Evolutionary conservation across 53 echinoderm and acorn worm genomes (phyloP), one percentile per base, ranked within the genome.

Genomic region (Antedon mediterranea): DNA sequence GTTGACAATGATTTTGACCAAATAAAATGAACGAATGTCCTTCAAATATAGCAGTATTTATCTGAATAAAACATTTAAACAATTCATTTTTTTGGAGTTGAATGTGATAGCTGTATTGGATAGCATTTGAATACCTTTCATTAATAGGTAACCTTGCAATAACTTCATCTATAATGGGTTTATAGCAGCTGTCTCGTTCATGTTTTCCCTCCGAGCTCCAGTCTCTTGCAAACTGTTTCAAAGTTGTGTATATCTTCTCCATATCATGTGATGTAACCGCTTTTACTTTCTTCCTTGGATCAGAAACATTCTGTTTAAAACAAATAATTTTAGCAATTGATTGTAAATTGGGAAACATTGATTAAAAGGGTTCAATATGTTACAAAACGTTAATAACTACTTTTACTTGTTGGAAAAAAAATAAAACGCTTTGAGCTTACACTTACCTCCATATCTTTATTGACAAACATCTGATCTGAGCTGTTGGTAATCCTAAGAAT

Each of bases 171-270:
- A 95, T 82, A 81, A 95, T 95, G n/a, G 91, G 95, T 43, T 77
- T 78, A 72, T 92, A 95, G 30, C 95, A 91, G 30, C 74, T 78
- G 41, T 91, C 87, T 74, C 95, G 74, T 43, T 95, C 95, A 0
- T 75, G 77, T 30, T 82, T 37, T 3, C 95, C 95, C 28, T 89
- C 92, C 29, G 27, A 28, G 33, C 91, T 89, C 95, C 95, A 95
- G 78, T 95, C 95, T 78, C 95, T 78, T 37, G 92, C 89, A 82
- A 95, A 92, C 88, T 95, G 95, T 79, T 91, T 95, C 31, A 95
- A 33, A 1, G 95, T 95, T 14, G 95, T 95, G 34, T 85, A 82
- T 5, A 95, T 89, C 82, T 95, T 95, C 44, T 92, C 95, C 91
- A 95, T 89, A 74, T 95, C 92, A 74, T 87, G 79, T 74, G 78